phyloP scores from a whole-genome alignment of 1,140 invertebrate species.

The Parapsyche elsis region DNA sequence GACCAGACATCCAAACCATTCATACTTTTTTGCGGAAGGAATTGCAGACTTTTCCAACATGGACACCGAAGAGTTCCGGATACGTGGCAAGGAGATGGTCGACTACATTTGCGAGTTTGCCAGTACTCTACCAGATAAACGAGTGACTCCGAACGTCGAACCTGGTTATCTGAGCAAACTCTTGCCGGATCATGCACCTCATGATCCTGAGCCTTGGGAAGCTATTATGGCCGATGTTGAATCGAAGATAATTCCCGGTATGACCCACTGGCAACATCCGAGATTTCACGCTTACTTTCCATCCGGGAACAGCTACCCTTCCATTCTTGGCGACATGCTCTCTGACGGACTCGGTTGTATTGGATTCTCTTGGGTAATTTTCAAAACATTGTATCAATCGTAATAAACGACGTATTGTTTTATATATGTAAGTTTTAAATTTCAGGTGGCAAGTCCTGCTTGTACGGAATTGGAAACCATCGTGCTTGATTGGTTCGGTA shows the following conservation, averaged over 20 bases:
- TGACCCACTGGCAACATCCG: slow-evolving; percentile 99
- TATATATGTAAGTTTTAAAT: slow-evolving; percentile 47
- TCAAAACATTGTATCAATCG: too few relatives aligned
- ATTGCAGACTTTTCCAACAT: slow-evolving; percentile 66
- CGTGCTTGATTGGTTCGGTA: slow-evolving; percentile 96
- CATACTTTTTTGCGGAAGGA: neutral
- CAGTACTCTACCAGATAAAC: slow-evolving; percentile 82
- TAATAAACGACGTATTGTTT: too few relatives aligned
- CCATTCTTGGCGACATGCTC: slow-evolving; percentile 98
- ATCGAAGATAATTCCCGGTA: slow-evolving; percentile 96
- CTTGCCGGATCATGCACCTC: slow-evolving; percentile 86
- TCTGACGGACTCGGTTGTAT: slow-evolving; percentile 95
- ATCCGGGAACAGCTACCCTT: slow-evolving; percentile 96
- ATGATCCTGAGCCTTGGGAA: slow-evolving; percentile 90
- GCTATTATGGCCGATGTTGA: slow-evolving; percentile 95
- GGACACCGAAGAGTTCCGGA: slow-evolving; percentile 90
- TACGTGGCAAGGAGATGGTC: slow-evolving; percentile 94
- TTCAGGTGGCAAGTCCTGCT: slow-evolving; percentile 93
- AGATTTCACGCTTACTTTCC: slow-evolving; percentile 99
- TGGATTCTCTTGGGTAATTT: slow-evolving; percentile 96
- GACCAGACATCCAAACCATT: too few relatives aligned
- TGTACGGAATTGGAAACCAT: slow-evolving; percentile 98
- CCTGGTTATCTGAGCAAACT: slow-evolving; percentile 90
- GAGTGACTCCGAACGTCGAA: slow-evolving; percentile 91
- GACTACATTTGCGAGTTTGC: slow-evolving; percentile 98